A percentile compares a stretch with the other conserved stretches of the same genome.
Evolutionary conservation across 2,113 vertebrate genomes (phyloP).

Genomic region (Sialia sialis): DNA sequence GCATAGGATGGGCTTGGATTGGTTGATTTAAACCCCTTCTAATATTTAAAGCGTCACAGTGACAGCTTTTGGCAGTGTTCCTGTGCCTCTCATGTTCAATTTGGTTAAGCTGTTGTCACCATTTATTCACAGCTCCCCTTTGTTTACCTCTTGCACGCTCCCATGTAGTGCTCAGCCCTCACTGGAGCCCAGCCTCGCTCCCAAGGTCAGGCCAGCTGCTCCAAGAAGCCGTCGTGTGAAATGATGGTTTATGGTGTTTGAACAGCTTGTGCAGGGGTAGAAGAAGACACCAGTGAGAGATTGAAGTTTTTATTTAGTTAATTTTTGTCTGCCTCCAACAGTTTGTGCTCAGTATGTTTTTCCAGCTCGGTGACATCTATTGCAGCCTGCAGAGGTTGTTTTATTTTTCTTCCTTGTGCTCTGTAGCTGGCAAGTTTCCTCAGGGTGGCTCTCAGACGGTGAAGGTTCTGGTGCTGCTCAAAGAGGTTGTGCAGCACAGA

Average conservation of each 20-base stretch:
- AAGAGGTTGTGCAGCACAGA: neutral
- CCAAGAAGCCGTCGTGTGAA: neutral
- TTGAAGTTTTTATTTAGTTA: neutral
- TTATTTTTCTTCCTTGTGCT: neutral
- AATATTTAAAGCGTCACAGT: neutral
- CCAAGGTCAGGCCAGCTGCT: neutral
- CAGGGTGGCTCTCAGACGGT: neutral
- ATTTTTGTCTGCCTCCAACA: neutral
- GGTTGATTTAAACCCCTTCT: neutral
- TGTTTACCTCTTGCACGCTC: neutral
- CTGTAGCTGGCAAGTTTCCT: neutral
- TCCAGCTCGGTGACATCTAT: neutral
- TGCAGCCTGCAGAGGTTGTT: neutral
- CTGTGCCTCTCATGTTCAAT: neutral
- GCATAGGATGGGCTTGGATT: neutral
- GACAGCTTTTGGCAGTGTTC: constrained; percentile 27
- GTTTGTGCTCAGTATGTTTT: neutral
- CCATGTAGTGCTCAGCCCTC: neutral
- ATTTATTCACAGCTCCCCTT: constrained; percentile 25
- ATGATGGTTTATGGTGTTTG: neutral
- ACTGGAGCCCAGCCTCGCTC: neutral
- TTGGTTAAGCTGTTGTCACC: constrained; percentile 41
- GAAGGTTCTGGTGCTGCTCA: neutral
- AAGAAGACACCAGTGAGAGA: neutral
- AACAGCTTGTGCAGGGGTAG: neutral